Evolutionary conservation across 2,113 vertebrate genomes (phyloP).

Genomic region (cattle (Bos taurus)): DNA sequence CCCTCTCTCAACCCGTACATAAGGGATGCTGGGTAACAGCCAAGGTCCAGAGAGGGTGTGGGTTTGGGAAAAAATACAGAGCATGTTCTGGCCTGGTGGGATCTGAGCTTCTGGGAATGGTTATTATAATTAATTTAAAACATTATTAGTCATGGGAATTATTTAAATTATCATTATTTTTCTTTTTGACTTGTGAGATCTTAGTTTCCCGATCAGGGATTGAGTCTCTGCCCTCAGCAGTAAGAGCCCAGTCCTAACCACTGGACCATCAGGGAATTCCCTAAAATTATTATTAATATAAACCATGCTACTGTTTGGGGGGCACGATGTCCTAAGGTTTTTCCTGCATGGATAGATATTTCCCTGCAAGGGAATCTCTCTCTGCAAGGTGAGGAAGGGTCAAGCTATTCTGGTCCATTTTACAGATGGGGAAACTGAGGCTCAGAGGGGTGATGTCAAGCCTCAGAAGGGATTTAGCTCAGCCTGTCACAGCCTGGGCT

Average conservation of each 20-base stretch:
- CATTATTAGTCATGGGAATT: not conserved
- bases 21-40: not conserved
- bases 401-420: not conserved
- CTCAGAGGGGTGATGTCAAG: not conserved
- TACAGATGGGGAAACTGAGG: conserved; percentile 7
- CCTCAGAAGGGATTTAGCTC: not conserved
- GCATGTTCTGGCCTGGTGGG: not conserved
- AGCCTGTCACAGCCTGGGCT: not conserved
- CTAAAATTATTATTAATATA: not conserved
- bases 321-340: not conserved
- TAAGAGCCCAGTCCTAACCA: not conserved
- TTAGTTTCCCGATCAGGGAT: not conserved
- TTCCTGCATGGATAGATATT: not conserved
- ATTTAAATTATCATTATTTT: not conserved
- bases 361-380: not conserved
- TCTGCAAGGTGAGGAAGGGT: not conserved
- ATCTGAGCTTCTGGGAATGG: not conserved
- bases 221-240: not conserved
- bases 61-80: not conserved
- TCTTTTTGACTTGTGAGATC: not conserved
- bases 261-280: not conserved
- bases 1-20: not conserved
- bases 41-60: not conserved
- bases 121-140: not conserved
- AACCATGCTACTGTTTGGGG: not conserved